Conservation (phyloP, 1,140 invertebrate species). For the Acromyrmex echinatior region DNA sequence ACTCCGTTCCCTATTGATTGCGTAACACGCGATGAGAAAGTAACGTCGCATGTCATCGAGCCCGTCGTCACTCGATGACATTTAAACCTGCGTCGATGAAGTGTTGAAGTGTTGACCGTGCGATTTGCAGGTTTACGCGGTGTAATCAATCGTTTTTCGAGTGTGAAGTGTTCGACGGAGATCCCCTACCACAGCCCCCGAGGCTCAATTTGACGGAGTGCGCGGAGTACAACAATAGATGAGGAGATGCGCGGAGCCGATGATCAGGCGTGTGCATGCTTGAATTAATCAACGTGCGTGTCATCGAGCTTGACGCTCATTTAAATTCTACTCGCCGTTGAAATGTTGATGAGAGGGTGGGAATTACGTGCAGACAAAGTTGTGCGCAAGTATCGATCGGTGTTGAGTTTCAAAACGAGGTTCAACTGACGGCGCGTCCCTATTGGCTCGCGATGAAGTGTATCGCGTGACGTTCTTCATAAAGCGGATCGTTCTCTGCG, state of each 20-base stretch:
- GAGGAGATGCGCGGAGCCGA: conserved; percentile 7
- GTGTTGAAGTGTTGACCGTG: conserved; percentile 13
- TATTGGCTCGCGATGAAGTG: conserved; percentile 1
- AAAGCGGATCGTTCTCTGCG: conserved; percentile 18
- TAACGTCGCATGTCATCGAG: background rate
- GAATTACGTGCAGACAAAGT: conserved; percentile 30
- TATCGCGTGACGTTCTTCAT: conserved; percentile 54
- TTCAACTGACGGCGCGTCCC: conserved; percentile 34
- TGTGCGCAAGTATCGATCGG: conserved; percentile 28
- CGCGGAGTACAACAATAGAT: background rate
- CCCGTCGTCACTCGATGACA: background rate
- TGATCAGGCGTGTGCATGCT: conserved; percentile 32
- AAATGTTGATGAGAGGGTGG: conserved; percentile 46
- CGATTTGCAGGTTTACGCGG: conserved; percentile 8
- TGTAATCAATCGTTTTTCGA: conserved; percentile 6
- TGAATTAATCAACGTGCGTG: conserved; percentile 61
- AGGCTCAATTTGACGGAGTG: conserved; percentile 1
- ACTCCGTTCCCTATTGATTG: conserved; percentile 8
- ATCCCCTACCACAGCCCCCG: too few species aligned
- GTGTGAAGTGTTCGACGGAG: background rate
- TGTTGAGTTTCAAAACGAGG: conserved; percentile 59
- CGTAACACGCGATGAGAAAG: background rate
- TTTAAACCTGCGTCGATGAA: background rate
- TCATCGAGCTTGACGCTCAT: conserved; percentile 44
- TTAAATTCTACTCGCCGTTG: conserved; percentile 55